Evolutionary conservation across 2,797 vertebrate species (phyloP).

Genomic region (Decapterus maruadsi): DNA sequence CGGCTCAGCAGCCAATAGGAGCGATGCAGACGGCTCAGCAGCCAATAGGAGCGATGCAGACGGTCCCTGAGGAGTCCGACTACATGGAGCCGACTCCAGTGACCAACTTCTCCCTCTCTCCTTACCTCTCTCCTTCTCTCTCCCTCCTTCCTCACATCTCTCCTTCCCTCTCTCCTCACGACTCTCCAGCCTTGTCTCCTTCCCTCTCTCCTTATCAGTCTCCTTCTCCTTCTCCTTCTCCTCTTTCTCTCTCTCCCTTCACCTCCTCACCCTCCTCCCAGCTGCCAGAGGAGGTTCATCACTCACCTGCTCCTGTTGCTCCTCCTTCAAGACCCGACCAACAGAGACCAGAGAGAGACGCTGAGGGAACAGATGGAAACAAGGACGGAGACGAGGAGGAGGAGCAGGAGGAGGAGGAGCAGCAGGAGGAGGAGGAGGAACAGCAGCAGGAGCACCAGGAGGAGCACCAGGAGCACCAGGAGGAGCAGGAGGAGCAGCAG

Average conservation of each 20-base stretch:
- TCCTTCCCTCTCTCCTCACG: slow-evolving; percentile 12
- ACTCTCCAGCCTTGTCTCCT: slow-evolving; percentile 58
- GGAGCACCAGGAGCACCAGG: too few relatives aligned
- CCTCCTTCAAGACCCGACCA: slow-evolving; percentile 39
- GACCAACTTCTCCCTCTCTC: slow-evolving; percentile 21
- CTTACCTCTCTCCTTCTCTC: slow-evolving; percentile 48
- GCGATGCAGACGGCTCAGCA: too few relatives aligned
- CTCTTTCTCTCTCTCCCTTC: slow-evolving; percentile 58
- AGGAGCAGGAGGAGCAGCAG: slow-evolving; percentile 8
- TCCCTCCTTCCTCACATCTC: slow-evolving; percentile 25
- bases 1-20: slow-evolving; percentile 26
- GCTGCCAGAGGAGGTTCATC: slow-evolving; percentile 70
- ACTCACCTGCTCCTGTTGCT: slow-evolving; percentile 55
- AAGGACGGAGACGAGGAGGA: slow-evolving; percentile 34
- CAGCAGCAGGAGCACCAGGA: slow-evolving; percentile 7
- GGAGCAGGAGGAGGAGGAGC: slow-evolving; percentile 6
- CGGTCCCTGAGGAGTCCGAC: slow-evolving; percentile 53
- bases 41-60: slow-evolving; percentile 8
- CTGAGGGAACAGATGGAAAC: slow-evolving; percentile 4
- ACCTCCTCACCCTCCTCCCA: slow-evolving; percentile 62
- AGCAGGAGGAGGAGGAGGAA: too few relatives aligned
- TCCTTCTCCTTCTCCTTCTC: slow-evolving; percentile 58
- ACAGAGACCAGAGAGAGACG: slow-evolving; percentile 13
- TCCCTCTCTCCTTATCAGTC: slow-evolving; percentile 68
- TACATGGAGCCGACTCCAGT: slow-evolving; percentile 64